Evolutionary conservation across 2,797 vertebrate species (phyloP), one percentile per base, ranked within the genome.

Genomic region (Enoplosus armatus): DNA sequence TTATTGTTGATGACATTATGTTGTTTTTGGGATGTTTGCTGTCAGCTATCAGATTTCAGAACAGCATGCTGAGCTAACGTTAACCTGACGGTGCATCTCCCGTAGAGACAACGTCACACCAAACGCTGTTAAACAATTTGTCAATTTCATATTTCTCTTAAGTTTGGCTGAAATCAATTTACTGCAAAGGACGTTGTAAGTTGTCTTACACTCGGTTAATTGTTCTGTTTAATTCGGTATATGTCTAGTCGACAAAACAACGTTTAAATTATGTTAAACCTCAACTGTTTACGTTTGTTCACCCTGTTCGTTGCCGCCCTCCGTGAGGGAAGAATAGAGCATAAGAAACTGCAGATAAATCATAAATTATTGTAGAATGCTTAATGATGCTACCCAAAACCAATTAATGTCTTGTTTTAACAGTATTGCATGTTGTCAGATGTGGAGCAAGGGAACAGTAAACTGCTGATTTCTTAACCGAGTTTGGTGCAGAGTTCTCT

Each of bases 121-220:
- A 37, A 55, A 62, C n/a, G 50, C 50, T 5, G 0, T 50, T 54
- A 1, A 39, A 29, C 7, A 41, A 61, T 33, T 27, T 1, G 3
- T 3, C 22, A 11, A 31, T 67, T 62, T 45, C 35, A 29, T 2
- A 11, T 41, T 73, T 33, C 0, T n/a, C 3, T 22, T 0, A 31
- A 1, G 22, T n/a, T 24, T 2, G 4, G 4, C 8, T 45, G 3
- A 14, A 27, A 18, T 4, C 3, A 1, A 5, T 20, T 1, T 4
- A 1, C 1, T 18, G 6, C 0, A 2, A 15, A 6, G 15, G 5
- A 1, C 1, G 0, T 0, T 20, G 3, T 29, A 35, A 14, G 0
- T 2, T 22, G 18, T 11, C 2, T 6, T 5, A 18, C 20, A 24
- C 0, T 12, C 0, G 0, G 0, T 2, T 1, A 24, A 35, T 8